Evolutionary conservation across 2,888 invertebrate species (phyloP).

Genomic region (Salpingus planirostris): DNA sequence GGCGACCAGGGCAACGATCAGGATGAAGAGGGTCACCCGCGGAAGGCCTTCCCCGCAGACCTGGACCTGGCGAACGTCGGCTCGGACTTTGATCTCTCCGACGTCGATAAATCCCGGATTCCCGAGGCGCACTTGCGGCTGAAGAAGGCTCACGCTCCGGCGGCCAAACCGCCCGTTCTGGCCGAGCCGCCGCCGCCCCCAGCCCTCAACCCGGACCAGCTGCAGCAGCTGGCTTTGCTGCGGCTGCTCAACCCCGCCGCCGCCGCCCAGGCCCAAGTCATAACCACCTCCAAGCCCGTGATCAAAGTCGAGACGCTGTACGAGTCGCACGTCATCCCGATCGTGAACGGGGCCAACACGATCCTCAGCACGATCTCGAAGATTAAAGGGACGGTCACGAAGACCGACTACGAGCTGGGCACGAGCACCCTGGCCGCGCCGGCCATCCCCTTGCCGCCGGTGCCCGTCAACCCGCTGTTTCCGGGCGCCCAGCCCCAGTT

Average conservation of each 20-base stretch:
- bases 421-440: constrained; percentile 60
- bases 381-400: constrained; percentile 65
- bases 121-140: constrained; percentile 47
- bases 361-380: constrained; percentile 70
- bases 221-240: constrained; percentile 65
- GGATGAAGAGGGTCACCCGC: constrained; percentile 44
- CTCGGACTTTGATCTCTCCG: constrained; percentile 60
- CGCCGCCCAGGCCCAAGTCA: constrained; percentile 57
- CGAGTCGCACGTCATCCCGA: constrained; percentile 73
- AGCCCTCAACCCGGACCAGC: constrained; percentile 58
- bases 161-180: constrained; percentile 25
- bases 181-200: constrained; percentile 38
- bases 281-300: constrained; percentile 72
- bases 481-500: constrained; percentile 53
- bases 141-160: constrained; percentile 39
- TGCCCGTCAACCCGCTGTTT: constrained; percentile 47
- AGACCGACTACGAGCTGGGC: constrained; percentile 69
- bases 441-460: constrained; percentile 36
- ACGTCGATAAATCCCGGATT: constrained; percentile 56
- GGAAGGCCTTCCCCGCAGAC: constrained; percentile 53
- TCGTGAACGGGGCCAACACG: constrained; percentile 67
- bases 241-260: constrained; percentile 58
- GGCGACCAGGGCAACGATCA: constrained; percentile 70
- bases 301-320: constrained; percentile 69
- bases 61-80: constrained; percentile 65